Base-by-base conservation (phyloP, 2,888 invertebrate genomes). In the Luffia ferchaultella region DNA sequence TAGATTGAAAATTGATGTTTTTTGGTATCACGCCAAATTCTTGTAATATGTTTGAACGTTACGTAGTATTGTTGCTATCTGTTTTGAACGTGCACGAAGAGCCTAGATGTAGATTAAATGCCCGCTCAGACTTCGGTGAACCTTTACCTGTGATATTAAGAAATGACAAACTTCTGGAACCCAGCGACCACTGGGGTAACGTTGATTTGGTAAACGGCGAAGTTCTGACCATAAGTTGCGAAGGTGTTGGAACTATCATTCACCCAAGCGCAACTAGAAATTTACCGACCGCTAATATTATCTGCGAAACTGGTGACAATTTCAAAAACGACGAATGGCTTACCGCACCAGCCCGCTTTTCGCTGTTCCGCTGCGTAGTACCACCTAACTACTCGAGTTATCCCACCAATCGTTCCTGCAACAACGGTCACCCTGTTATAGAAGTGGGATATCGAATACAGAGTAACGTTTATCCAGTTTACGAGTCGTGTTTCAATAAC, bases 401-500 rank as follows among this genome's bases (percentile, higher is more conserved):
- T 52, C 61, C 68, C 9, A 73, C 76, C 0, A 58, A 70, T 41
- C 66, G 74, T 18, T 67, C 64, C 0, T 83, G 83, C 52, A 76
- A 59, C 52, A 65, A 67, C 42, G 62, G 58, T 0, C 65, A 74
- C 54, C 52, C 60, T 1, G 56, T 83, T 16, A 64, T 68, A 2
- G 77, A 82, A 63, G 79, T 82, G 1, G 82, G 83, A 0, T 83
- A 82, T 46, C 59, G 20, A n/a, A 56, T 76, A 2, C 60, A 64
- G 41, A 56, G 61, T 5, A 20, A 55, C 17, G 77, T 79, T 51
- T 73, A 78, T 44, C 67, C 80, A 0, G 54, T 71, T 1, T 83
- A 72, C 55, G 80, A 82, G 52, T 63, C 78, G 0, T 83, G 83
- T 50, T 83, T 83, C 53, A 66, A 80, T 52, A 70, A 73, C 55